phyloP scores from a whole-genome alignment of 2,113 vertebrate genomes.

The Alouatta palliata region DNA sequence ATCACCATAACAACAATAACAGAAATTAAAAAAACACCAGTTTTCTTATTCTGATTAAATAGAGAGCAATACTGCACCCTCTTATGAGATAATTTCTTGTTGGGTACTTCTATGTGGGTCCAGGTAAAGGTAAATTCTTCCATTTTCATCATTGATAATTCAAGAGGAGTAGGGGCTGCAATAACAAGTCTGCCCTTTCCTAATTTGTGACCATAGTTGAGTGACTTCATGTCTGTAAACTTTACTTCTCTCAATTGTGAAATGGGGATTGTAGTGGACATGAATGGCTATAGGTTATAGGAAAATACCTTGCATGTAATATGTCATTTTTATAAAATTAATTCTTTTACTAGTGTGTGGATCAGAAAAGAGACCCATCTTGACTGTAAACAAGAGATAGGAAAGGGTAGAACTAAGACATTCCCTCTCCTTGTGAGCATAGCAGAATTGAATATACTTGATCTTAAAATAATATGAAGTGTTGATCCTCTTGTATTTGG shows the following conservation, averaged over 20 bases:
- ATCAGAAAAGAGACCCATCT: background rate
- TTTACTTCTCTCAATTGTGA: background rate
- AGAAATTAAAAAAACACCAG: background rate
- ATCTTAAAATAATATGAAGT: background rate
- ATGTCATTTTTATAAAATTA: constrained; percentile 13
- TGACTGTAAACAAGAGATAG: background rate
- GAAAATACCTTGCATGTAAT: background rate
- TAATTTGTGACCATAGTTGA: background rate
- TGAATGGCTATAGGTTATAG: background rate
- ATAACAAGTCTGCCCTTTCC: background rate
- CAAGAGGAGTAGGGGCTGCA: background rate
- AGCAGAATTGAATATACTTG: constrained; percentile 7
- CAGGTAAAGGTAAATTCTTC: background rate
- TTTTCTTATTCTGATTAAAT: background rate
- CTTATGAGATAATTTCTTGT: background rate
- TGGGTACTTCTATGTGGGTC: background rate
- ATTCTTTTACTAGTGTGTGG: background rate
- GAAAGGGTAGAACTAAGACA: background rate
- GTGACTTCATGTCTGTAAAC: background rate
- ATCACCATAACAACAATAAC: background rate
- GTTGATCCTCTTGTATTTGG: background rate
- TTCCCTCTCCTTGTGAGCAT: background rate
- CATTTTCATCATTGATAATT: background rate
- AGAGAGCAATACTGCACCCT: background rate
- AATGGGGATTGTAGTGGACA: background rate